phyloP scores from a whole-genome alignment of 1,140 invertebrate genomes.

The Cydia splendana region DNA sequence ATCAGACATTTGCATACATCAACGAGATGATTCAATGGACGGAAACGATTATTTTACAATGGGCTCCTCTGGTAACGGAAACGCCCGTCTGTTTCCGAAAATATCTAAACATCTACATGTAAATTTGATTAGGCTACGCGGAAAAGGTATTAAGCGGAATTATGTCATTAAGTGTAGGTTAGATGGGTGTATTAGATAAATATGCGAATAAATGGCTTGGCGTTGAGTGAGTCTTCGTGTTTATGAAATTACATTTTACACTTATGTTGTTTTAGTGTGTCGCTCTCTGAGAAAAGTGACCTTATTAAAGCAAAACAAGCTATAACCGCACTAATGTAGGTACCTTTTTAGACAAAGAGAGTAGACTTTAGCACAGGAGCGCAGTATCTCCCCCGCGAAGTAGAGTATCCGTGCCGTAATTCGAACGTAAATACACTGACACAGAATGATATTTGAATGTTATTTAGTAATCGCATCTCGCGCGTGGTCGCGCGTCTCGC shows the following conservation, averaged over 20 bases:
- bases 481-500: no score
- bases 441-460: no score
- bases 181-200: background rate
- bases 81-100: constrained; percentile 41
- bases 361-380: no score
- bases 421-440: no score
- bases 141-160: background rate
- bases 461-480: no score
- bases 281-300: background rate
- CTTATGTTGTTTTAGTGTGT: background rate
- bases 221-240: background rate
- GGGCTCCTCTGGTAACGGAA: constrained; percentile 47
- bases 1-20: constrained; percentile 47
- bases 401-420: no score
- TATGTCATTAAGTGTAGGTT: background rate
- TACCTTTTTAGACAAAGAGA: no score
- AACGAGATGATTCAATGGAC: constrained; percentile 58
- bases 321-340: no score
- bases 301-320: background rate
- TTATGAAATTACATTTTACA: background rate
- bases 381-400: no score
- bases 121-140: constrained; percentile 26
- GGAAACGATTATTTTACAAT: constrained; percentile 64
- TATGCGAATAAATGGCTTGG: background rate
- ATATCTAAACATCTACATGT: constrained; percentile 31